These are phyloP conservation scores for Coleophora flavipennella DNA, from an alignment of 2,888 invertebrate species.

Conservation along the genomic window DNA sequence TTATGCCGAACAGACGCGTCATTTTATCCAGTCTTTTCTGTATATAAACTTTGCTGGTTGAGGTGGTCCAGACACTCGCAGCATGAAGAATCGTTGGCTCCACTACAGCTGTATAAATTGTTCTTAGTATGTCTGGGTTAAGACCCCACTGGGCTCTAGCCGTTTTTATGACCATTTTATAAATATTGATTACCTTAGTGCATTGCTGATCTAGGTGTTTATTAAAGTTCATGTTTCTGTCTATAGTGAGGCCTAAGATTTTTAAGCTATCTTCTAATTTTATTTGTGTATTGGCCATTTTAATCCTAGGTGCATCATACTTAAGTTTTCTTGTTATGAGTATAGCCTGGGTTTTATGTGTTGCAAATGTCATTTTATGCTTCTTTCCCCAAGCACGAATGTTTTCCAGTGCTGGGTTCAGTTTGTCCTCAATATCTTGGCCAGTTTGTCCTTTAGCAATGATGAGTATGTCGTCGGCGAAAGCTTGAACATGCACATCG, in stretches of 20 bases:
- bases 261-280: neutral
- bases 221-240: neutral
- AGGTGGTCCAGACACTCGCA: neutral
- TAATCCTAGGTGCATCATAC: neutral
- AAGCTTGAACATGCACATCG: conserved; percentile 11
- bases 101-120: neutral
- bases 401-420: neutral
- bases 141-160: conserved; percentile 2
- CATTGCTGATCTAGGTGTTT: neutral
- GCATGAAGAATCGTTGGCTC: neutral
- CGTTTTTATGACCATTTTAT: neutral
- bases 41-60: neutral
- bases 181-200: neutral
- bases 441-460: neutral
- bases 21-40: conserved; percentile 3
- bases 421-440: neutral
- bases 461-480: conserved; percentile 16
- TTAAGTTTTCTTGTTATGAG: conserved; percentile 5
- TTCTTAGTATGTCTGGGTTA: neutral
- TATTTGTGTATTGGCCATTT: neutral
- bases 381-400: conserved; percentile 9
- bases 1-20: conserved; percentile 1
- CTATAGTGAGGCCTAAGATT: neutral
- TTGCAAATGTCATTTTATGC: conserved; percentile 11
- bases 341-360: conserved; percentile 11